Evolutionary conservation across 2,113 vertebrate genomes (phyloP), one percentile per base, ranked within the genome.

Genomic region (Cygnus buccinator): DNA sequence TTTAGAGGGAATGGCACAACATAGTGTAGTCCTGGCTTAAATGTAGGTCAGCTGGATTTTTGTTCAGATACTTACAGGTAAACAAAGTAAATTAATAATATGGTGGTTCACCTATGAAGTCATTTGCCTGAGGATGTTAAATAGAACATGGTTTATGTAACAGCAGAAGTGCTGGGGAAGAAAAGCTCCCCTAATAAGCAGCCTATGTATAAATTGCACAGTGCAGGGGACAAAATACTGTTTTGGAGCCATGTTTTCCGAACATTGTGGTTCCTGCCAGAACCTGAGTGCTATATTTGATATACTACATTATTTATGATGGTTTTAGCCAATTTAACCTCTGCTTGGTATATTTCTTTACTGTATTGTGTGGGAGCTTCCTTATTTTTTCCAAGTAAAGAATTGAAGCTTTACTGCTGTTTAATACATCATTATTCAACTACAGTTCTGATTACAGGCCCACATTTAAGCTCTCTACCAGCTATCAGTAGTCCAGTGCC

Each of bases 61-160:
- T 76, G 29, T 70, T 88, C 14, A 62, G 59, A 4, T 63, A 59
- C 43, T 94, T 71, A 80, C 31, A 16, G 8, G 20, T 71, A 84
- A 66, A 84, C 39, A 73, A 61, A 3, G 43, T 52, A 72, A 95
- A 86, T 63, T 41, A 84, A 29, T 89, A 76, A 85, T 50, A 73
- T 3, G 17, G 37, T 26, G 13, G 23, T 15, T 87, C 71, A 43
- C 15, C 74, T 78, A 74, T 39, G 29, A 43, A 75, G 21, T n/a
- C 76, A 25, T 77, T 93, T 92, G 63, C 59, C n/a, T 67, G 19
- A 25, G 33, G 50, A 71, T 3, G 4, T 74, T 44, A 83, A 93
- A 2, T 2, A 86, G 35, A 92, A 54, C 26, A 66, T 23, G 82
- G 7, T 52, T 76, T 14, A 67, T 46, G 25, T 54, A 71, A 73